Conservation (phyloP, 2,113 vertebrate genomes). For the Megalops atlanticus region DNA sequence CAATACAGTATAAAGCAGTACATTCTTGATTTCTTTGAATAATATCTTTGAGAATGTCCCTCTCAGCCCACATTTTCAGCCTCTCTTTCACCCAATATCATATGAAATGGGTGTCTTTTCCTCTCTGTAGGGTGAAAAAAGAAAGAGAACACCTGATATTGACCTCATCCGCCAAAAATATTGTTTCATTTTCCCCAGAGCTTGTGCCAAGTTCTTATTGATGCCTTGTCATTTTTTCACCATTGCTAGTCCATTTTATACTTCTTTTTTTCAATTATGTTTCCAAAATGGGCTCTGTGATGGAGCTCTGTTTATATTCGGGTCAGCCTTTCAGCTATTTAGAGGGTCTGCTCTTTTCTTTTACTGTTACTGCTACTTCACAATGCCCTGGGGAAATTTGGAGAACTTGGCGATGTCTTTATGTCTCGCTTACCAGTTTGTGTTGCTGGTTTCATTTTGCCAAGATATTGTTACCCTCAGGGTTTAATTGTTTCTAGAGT, state of each 20-base stretch:
- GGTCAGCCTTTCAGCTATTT: constrained; percentile 62
- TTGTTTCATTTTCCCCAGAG: constrained; percentile 41
- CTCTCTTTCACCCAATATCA: neutral
- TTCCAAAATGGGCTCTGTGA: constrained; percentile 38
- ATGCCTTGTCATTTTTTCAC: constrained; percentile 57
- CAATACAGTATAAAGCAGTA: neutral
- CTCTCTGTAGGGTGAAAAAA: neutral
- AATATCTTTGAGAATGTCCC: neutral
- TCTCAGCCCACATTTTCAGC: neutral
- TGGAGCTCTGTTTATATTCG: constrained; percentile 59
- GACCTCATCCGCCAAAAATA: constrained; percentile 46
- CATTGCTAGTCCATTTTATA: constrained; percentile 51
- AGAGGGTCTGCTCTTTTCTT: constrained; percentile 58
- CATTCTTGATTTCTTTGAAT: neutral
- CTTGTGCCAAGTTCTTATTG: constrained; percentile 58
- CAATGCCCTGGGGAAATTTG: constrained; percentile 67
- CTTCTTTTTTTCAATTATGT: constrained; percentile 50
- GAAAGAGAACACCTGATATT: constrained; percentile 45
- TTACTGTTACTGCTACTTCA: constrained; percentile 50
- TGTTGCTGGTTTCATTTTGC: constrained; percentile 43
- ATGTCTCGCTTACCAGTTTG: constrained; percentile 59
- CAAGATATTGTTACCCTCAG: constrained; percentile 48
- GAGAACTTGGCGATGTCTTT: constrained; percentile 55
- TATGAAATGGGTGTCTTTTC: neutral
- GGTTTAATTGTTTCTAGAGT: constrained; percentile 48